Base-by-base conservation (phyloP, 2,888 invertebrate species). In the Hypolimnas misippus region DNA sequence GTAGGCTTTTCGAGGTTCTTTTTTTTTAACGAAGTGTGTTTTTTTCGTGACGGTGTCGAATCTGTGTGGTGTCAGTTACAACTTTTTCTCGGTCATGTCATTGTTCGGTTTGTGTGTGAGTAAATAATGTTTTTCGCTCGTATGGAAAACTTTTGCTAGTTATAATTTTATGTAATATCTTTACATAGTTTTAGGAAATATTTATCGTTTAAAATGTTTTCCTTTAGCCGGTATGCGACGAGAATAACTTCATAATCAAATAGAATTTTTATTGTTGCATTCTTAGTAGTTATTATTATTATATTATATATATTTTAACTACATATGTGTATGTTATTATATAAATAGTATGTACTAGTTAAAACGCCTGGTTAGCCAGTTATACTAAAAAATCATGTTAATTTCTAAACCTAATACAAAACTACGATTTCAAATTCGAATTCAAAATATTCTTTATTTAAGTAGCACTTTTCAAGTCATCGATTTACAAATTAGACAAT, bases 41-140 rank as follows among this genome's bases (percentile, higher is more conserved):
- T 82, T 82, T 82, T 74, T 73, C 75, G 87, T 86, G 86, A 82
- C 78, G 74, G 89, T 89, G 84, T 84, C 82, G 79, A 78, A 83
- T 79, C 77, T 77, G 81, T 84, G 82, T 74, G 75, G 83, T 82
- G 79, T 75, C 73, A 71, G 73, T 76, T 77, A 69, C 62, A n/a
- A 67, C 62, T 68, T 62, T 67, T 63, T 69, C 49, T 25, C 49
- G 25, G 10, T 46, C 21, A n/a, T 8, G 6, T 42, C 21, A 29
- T 25, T 50, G 31, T 50, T 40, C 55, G 51, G 57, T 64, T 51
- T 50, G 10, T 40, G 31, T 31, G 33, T 33, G 46, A 21, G 33
- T 33, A 29, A 12, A 21, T 46, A 46, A 44, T 55, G 16, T 51
- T 31, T 42, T 19, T 56, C 10, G 3, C 3, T 44, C 12, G 1